Evolutionary conservation across 2,113 vertebrate genomes (phyloP).

Genomic region (Mustela lutreola): DNA sequence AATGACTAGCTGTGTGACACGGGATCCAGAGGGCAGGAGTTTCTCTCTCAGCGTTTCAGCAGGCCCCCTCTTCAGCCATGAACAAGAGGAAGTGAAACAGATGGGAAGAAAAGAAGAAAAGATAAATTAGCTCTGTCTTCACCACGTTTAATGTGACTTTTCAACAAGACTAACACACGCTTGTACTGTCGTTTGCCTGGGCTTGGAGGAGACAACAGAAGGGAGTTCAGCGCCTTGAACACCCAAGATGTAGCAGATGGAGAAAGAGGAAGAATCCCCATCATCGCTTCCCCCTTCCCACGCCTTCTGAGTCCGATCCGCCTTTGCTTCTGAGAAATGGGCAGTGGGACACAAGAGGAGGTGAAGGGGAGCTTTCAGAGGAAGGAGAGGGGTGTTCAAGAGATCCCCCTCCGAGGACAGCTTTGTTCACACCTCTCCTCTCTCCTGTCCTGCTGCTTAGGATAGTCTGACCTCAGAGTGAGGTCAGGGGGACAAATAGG

Average conservation of each 20-base stretch:
- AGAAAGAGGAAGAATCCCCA: neutral
- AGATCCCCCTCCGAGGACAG: neutral
- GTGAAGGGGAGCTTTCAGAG: neutral
- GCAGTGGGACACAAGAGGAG: neutral
- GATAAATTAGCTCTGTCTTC: slow-evolving; percentile 67
- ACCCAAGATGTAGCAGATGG: neutral
- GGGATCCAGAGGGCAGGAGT: neutral
- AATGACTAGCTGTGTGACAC: slow-evolving; percentile 10
- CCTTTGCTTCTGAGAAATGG: neutral
- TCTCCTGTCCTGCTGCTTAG: neutral
- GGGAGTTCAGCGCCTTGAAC: neutral
- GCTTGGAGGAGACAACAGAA: neutral
- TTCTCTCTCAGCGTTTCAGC: slow-evolving; percentile 53
- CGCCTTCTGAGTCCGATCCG: accelerated
- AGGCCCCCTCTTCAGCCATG: neutral
- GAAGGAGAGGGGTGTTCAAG: neutral
- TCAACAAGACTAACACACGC: slow-evolving; percentile 47
- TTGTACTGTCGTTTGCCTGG: neutral
- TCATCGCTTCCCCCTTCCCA: neutral
- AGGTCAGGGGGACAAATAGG: neutral
- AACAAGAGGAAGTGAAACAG: slow-evolving; percentile 5
- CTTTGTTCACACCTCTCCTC: neutral
- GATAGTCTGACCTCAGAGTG: neutral
- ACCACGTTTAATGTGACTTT: slow-evolving; percentile 58
- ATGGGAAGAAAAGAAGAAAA: slow-evolving; percentile 25